phyloP scores from a whole-genome alignment of 2,888 invertebrate genomes.

The Malachius bipustulatus region DNA sequence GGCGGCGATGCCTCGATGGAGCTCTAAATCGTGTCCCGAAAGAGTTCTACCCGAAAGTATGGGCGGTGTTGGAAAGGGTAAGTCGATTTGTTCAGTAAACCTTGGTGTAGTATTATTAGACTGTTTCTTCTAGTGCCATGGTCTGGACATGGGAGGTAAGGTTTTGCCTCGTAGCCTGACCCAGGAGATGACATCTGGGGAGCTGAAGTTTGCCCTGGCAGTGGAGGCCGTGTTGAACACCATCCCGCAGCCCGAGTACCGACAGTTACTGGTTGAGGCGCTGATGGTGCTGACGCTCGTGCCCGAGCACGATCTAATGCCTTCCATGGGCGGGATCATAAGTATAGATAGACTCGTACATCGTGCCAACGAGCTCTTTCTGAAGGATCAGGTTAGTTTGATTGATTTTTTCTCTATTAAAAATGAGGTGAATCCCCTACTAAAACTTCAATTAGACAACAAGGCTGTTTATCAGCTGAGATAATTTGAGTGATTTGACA shows the following conservation, averaged over 20 bases:
- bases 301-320: conserved; percentile 72
- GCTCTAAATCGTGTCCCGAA: conserved; percentile 93
- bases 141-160: conserved; percentile 84
- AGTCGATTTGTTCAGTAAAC: conserved; percentile 13
- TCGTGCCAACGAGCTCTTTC: conserved; percentile 86
- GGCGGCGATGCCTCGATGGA: conserved; percentile 87
- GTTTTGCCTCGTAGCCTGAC: conserved; percentile 84
- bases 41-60: conserved; percentile 92
- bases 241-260: conserved; percentile 96
- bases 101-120: conserved; percentile 24
- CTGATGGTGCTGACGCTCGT: conserved; percentile 91
- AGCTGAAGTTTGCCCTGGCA: conserved; percentile 93
- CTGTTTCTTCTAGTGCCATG: conserved; percentile 62
- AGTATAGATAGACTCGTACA: conserved; percentile 88
- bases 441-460: no score
- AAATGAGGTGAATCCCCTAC: no score
- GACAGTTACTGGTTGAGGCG: conserved; percentile 93
- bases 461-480: no score
- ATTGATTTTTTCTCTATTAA: not conserved
- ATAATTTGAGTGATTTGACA: no score
- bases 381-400: conserved; percentile 83
- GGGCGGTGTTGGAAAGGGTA: conserved; percentile 82
- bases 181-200: conserved; percentile 98
- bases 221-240: conserved; percentile 95
- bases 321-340: conserved; percentile 65